phyloP scores from a whole-genome alignment of 2,113 vertebrate species.

The Tachuris rubrigastra region DNA sequence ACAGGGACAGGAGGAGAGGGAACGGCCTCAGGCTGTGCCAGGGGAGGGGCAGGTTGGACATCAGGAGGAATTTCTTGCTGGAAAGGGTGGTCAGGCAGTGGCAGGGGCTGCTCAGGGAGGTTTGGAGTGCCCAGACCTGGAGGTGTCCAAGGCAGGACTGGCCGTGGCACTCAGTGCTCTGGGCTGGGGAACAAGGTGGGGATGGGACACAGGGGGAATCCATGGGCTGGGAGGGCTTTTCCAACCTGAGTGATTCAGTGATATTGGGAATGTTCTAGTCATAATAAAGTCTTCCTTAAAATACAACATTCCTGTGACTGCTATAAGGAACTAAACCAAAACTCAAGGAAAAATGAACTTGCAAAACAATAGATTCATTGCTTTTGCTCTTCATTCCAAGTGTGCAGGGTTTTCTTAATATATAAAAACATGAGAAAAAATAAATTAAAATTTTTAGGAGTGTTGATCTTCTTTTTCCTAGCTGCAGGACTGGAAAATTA shows the following conservation, averaged over 20 bases:
- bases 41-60: not conserved
- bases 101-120: not conserved
- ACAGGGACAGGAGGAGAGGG: not conserved
- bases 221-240: accelerated
- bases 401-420: accelerated
- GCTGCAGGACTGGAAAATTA: not conserved
- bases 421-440: not conserved
- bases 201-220: accelerated
- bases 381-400: not conserved
- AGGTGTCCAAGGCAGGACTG: not conserved
- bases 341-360: not conserved
- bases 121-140: not conserved
- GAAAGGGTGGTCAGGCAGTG: not conserved
- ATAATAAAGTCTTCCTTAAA: not conserved
- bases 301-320: not conserved
- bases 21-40: not conserved
- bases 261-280: not conserved
- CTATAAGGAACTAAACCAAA: not conserved
- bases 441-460: not conserved
- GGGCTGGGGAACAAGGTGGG: not conserved
- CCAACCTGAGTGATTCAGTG: accelerated
- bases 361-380: not conserved
- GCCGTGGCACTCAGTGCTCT: not conserved
- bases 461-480: not conserved
- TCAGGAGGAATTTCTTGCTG: not conserved